Evolutionary conservation across 2,888 invertebrate species (phyloP), one percentile per base, ranked within the genome.

Genomic region (Dasysyrphus albostriatus): DNA sequence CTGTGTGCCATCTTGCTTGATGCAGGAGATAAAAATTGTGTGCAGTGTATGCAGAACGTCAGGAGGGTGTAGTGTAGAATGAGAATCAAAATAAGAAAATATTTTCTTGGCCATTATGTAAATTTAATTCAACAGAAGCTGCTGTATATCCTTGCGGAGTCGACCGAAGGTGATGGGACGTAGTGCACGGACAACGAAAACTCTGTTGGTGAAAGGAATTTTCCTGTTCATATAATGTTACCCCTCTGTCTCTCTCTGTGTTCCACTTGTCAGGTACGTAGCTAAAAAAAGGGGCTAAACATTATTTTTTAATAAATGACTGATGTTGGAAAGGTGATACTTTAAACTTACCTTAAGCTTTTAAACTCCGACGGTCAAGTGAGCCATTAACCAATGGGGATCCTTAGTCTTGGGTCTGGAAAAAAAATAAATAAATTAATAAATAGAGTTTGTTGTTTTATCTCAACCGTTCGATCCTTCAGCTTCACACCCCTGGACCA

Each of bases 71-170:
- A n/a, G 9, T 9, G 37, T 6, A 54, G 54, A 29, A 39, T 14
- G 24, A 61, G 19, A 19, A 81, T 49, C 65, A 78, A 70, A 61
- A 77, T 85, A 85, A 85, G 85, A 85, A 85, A 85, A 85, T 85
- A 85, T 85, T 82, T 85, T 85, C 82, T 82, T 85, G 73, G 77
- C 78, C 85, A 85, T 85, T 85, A 85, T 85, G 82, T 58, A 85
- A 85, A 85, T 85, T 85, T 85, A 82, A 82, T 82, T 85, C 85
- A 85, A 82, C 85, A 82, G 78, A 82, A 73, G 73, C 58, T 44
- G 49, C 58, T 16, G 42, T 77, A 59, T 84, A 59, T 84, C 72
- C 76, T 73, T 80, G 59, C 72, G 61, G 63, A 29, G 44, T 47
- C 42, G 61, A 59, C 19, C 7, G 1, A 42, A 61, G 42, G 61